Conservation (phyloP, 2,888 invertebrate species). For the Torymus aiolomorphi region DNA sequence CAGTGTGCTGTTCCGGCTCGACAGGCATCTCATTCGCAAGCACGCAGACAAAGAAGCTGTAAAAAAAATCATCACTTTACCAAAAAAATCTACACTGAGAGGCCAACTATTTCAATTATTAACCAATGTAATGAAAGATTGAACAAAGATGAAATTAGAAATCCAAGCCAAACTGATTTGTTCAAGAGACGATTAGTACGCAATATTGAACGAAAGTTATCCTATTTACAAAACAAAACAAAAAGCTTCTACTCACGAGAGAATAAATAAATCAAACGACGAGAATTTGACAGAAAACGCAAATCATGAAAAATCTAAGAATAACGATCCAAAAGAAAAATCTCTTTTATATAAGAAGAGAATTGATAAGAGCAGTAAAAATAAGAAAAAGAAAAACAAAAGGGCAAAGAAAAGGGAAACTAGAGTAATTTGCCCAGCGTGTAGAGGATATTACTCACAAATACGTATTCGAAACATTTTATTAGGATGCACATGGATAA, state of each 20-base stretch:
- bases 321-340: not conserved
- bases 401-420: not conserved
- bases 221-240: not conserved
- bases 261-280: too few relatives aligned
- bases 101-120: not conserved
- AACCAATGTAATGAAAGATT: not conserved
- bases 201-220: not conserved
- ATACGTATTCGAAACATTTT: not conserved
- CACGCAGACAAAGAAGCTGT: not conserved
- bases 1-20: not conserved
- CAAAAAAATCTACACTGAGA: not conserved
- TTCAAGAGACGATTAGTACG: not conserved
- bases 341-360: too few relatives aligned
- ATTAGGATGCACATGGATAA: not conserved
- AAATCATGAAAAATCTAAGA: too few relatives aligned
- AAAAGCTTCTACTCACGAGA: too few relatives aligned
- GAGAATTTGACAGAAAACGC: too few relatives aligned
- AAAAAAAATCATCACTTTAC: not conserved
- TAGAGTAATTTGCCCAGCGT: not conserved
- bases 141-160: not conserved
- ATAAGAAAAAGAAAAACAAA: not conserved
- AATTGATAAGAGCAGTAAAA: too few relatives aligned
- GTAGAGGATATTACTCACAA: not conserved
- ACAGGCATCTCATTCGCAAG: not conserved
- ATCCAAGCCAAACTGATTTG: not conserved